Percentiles rank a stretch among this genome's conserved stretches.
Conservation (phyloP, 2,888 invertebrate genomes). For the Apamea monoglypha region DNA sequence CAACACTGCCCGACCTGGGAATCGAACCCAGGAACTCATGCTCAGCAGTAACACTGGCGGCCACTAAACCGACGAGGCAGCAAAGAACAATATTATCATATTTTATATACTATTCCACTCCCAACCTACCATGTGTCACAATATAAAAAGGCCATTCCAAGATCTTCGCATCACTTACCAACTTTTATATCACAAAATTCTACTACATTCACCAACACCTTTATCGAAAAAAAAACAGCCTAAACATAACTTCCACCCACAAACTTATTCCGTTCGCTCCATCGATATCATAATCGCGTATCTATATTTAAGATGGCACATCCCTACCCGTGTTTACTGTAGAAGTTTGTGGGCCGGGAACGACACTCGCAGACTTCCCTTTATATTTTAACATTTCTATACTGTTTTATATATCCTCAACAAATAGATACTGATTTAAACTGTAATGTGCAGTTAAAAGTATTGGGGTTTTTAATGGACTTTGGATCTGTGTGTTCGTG, state of each 20-base stretch:
- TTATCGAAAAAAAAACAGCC: slow-evolving; percentile 33
- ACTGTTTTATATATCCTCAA: slow-evolving; percentile 57
- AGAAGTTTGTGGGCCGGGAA: slow-evolving; percentile 65
- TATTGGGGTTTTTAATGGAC: slow-evolving; percentile 46
- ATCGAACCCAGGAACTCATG: background rate
- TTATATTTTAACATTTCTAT: slow-evolving; percentile 64
- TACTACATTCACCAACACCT: slow-evolving; percentile 7
- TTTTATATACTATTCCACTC: background rate
- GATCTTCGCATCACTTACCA: slow-evolving; percentile 12
- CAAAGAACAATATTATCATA: background rate
- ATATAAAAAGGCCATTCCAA: slow-evolving; percentile 9
- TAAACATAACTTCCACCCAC: slow-evolving; percentile 34
- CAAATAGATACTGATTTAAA: slow-evolving; percentile 64
- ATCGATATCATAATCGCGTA: slow-evolving; percentile 47
- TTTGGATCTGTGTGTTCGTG: slow-evolving; percentile 9
- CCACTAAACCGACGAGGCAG: background rate
- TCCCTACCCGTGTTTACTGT: slow-evolving; percentile 67
- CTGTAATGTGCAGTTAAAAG: slow-evolving; percentile 62
- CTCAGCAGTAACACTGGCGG: background rate
- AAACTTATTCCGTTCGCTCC: slow-evolving; percentile 38
- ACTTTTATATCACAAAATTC: slow-evolving; percentile 27
- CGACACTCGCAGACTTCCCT: slow-evolving; percentile 68
- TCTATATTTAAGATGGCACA: slow-evolving; percentile 52
- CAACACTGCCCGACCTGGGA: no score
- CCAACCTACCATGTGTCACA: background rate